A percentile compares a stretch with the other conserved stretches of the same genome.
These are phyloP conservation scores for Ernsta delagoae DNA, from an alignment of 2,888 invertebrate genomes.

Conservation along the genomic window DNA sequence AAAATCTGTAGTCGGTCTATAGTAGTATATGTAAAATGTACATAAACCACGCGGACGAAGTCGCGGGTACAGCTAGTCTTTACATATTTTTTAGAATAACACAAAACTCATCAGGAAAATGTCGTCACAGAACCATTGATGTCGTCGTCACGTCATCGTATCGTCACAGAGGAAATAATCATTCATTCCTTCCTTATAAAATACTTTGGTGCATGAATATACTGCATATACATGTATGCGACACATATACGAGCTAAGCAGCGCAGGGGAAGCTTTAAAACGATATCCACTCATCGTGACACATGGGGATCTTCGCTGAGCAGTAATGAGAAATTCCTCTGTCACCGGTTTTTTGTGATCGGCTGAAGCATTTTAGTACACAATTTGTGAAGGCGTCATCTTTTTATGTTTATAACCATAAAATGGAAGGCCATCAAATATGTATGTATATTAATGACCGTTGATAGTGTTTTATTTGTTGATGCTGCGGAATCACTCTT, in stretches of 20 bases:
- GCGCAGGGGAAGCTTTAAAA: slow-evolving; percentile 71
- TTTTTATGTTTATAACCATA: not conserved
- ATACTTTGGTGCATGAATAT: slow-evolving; percentile 6
- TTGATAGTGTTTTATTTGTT: no score
- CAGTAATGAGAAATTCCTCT: slow-evolving; percentile 82
- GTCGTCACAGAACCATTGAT: no score
- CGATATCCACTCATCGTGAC: slow-evolving; percentile 80
- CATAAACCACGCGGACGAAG: no score
- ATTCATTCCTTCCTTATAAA: not conserved
- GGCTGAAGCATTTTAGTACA: slow-evolving; percentile 60
- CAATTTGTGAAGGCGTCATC: slow-evolving; percentile 49
- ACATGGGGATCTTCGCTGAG: slow-evolving; percentile 74
- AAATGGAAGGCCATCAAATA: not conserved
- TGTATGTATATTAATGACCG: not conserved
- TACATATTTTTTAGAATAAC: no score
- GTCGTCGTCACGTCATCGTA: not conserved
- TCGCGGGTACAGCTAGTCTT: no score
- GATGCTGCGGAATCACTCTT: no score
- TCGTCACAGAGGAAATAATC: not conserved
- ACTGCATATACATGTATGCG: not conserved
- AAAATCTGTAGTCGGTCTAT: no score
- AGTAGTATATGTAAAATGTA: no score
- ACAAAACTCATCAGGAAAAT: no score
- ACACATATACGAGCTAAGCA: slow-evolving; percentile 52
- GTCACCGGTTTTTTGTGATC: slow-evolving; percentile 74